Base-by-base conservation (phyloP, 2,113 vertebrate species). In the Corydoras maculifer region DNA sequence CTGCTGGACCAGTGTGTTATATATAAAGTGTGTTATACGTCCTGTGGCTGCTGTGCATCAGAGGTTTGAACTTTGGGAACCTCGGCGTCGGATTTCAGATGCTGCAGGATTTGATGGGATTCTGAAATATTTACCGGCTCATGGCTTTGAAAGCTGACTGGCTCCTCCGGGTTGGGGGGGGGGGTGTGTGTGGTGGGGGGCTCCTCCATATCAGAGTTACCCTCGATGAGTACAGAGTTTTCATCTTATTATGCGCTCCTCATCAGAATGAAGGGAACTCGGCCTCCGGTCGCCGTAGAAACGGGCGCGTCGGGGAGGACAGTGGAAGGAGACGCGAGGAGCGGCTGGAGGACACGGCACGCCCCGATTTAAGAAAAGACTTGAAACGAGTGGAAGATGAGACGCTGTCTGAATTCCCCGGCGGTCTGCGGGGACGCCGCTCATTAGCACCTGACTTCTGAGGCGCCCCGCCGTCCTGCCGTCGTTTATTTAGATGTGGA, bases 361-460 rank as follows among this genome's bases (percentile, higher is more conserved):
- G n/a, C 14, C 54, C 12, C 3, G 9, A 13, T 57, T 57, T 57
- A 57, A 57, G 14, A n/a, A 57, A 14, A 14, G 13, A 57, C 3
- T n/a, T 57, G 12, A 57, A 57, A 57, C 13, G 54, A 57, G 54
- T 15, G 14, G 14, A 43, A 57, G 13, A 57, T 57, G 54, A 57
- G 4, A 57, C 12, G 51, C 51, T 3, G 54, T n/a, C 15, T 57
- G 54, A 57, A 57, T 57, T n/a, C 51, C 51, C 54, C 15, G 12
- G 13, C 6, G 5, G 14, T 57, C 54, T 14, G n/a, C 14, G 54
- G 54, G 54, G 54, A 57, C 13, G 54, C 13, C 14, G 13, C 54
- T 57, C 54, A 57, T 57, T 57, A 57, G 54, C 54, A 57, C 54
- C 54, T 57, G 54, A 57, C 51, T 57, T 57, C 54, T 57, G 14